Base-by-base conservation (phyloP, 2,888 invertebrate genomes). In the Tyria jacobaeae region DNA sequence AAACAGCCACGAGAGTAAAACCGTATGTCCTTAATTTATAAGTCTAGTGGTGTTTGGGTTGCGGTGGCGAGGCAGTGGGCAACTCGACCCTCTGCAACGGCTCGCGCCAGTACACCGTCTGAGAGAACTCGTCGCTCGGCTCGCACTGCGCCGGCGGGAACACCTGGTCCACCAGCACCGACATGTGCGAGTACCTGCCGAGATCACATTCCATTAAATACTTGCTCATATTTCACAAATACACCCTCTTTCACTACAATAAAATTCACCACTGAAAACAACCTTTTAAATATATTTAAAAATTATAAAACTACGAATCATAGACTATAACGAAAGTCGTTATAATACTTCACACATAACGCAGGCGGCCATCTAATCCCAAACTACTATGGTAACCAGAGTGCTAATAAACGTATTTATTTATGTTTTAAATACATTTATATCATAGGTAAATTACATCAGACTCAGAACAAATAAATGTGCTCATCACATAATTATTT, bases 91-190 rank as follows among this genome's bases (percentile, higher is more conserved):
- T 60, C 0, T 95, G 95, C 70, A 99, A 94, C 12, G 99, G 98
- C 74, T 98, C 97, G 72, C 99, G 96, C 99, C 99, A 99, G 91
- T 96, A 99, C 81, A 97, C 96, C 78, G 98, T 98, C 82, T 97
- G 96, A 65, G 97, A 98, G 94, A 96, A 99, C 82, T 95, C 95
- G 79, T 94, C 95, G 81, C 94, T 94, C 21, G 94, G 91, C 82
- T 95, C 95, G 82, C 95, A 95, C 70, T 90, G 90, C 79, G 96
- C 95, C 53, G 97, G 96, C 76, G 99, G 99, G 92, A 99, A 99
- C 89, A 99, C 96, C 90, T 99, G 98, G 94, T 99, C 99, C 72
- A 98, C 99, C 73, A 99, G 96, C 89, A 97, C 97, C 71, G 97
- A 97, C 97, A 99, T 97, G 89, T 97, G 97, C 65, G 97, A 96